Evolutionary conservation across 2,797 vertebrate genomes (phyloP).

Genomic region (Tadarida brasiliensis): DNA sequence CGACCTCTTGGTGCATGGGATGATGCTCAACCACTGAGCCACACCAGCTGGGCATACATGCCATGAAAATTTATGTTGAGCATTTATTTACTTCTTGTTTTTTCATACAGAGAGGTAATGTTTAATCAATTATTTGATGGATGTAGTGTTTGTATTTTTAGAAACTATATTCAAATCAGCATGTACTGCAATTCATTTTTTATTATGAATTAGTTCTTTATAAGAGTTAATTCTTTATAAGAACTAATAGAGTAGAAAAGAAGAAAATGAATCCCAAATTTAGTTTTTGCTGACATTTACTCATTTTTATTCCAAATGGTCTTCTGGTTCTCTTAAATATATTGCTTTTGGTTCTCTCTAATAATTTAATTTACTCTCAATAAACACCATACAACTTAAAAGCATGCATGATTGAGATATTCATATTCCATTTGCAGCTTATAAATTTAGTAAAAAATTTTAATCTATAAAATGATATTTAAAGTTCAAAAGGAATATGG

Average conservation of each 20-base stretch:
- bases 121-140: slow-evolving; percentile 7
- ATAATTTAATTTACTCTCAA: slow-evolving; percentile 38
- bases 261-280: not conserved
- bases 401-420: not conserved
- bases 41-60: not conserved
- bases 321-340: slow-evolving; percentile 28
- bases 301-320: not conserved
- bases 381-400: slow-evolving; percentile 12
- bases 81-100: slow-evolving; percentile 32
- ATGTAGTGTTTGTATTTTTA: not conserved
- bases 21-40: no score
- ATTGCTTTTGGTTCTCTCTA: slow-evolving; percentile 11
- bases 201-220: not conserved
- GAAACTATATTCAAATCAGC: not conserved
- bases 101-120: not conserved
- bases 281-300: not conserved
- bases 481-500: not conserved
- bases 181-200: not conserved
- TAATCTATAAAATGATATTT: not conserved
- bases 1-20: no score
- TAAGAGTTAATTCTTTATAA: not conserved
- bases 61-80: not conserved
- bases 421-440: not conserved
- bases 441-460: not conserved
- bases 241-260: not conserved